A percentile compares a stretch with the other conserved stretches of the same genome.
Conservation (phyloP, 2,888 invertebrate species). For the Spilosoma lubricipeda region DNA sequence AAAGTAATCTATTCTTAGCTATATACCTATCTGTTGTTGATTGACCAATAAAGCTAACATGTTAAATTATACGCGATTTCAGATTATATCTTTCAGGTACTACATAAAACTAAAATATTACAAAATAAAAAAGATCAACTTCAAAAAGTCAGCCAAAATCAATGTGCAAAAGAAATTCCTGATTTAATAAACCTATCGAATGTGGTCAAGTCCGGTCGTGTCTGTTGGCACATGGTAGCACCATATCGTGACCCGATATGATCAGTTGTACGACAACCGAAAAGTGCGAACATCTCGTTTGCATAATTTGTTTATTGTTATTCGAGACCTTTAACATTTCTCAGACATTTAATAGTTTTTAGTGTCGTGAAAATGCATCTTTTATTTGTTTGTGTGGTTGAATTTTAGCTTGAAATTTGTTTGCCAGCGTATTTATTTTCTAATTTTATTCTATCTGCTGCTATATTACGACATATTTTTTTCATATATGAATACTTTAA, state of each 20-base stretch:
- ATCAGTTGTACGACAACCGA: constrained; percentile 36
- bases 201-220: background rate
- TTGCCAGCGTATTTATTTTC: too few relatives aligned
- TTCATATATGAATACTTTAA: background rate
- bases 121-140: background rate
- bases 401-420: too few relatives aligned
- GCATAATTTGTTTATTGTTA: constrained; percentile 46
- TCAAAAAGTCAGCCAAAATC: background rate
- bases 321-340: constrained; percentile 28
- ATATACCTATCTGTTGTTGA: too few relatives aligned
- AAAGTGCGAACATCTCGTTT: constrained; percentile 45
- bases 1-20: too few relatives aligned
- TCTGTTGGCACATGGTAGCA: constrained; percentile 38
- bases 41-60: too few relatives aligned
- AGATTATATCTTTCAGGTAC: too few relatives aligned
- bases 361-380: constrained; percentile 4
- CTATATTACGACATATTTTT: background rate
- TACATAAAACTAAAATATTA: too few relatives aligned
- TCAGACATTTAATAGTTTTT: constrained; percentile 24
- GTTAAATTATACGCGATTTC: too few relatives aligned
- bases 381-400: constrained; percentile 1
- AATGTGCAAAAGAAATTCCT: background rate
- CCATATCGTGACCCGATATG: constrained; percentile 49
- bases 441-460: too few relatives aligned
- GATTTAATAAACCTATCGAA: too few relatives aligned